A percentile compares a stretch with the other conserved stretches of the same genome.
Evolutionary conservation across 1,140 invertebrate genomes (phyloP).

Genomic region (Aphelenchoides avenae): DNA sequence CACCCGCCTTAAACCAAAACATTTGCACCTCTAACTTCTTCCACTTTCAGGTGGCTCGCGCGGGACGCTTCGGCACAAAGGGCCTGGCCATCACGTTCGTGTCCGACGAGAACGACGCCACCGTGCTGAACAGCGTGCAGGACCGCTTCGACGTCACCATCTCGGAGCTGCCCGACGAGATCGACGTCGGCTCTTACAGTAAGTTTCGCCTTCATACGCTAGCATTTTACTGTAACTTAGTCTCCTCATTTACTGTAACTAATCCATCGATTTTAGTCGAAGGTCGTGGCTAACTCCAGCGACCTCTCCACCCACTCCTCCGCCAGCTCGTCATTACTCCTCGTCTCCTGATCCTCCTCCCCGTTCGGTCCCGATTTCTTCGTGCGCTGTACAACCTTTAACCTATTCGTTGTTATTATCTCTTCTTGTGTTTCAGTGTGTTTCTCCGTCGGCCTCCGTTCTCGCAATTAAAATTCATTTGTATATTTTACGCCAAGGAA

Average conservation of each 20-base stretch:
- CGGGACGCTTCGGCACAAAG: conserved; percentile 67
- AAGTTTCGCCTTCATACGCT: conserved; percentile 42
- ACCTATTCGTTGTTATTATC: no score
- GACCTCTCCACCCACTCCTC: no score
- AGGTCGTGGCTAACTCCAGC: not conserved
- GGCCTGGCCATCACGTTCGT: conserved; percentile 94
- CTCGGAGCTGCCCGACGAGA: conserved; percentile 91
- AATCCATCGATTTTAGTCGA: not conserved
- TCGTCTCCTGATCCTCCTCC: no score
- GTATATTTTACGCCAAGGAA: no score
- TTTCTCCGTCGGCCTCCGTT: no score
- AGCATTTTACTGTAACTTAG: not conserved
- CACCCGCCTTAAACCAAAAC: no score
- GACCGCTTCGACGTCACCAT: conserved; percentile 97
- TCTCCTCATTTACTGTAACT: not conserved
- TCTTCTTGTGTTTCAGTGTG: no score
- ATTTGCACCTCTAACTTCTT: conserved; percentile 99
- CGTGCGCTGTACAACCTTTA: no score
- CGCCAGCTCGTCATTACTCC: no score
- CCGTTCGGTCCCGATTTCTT: no score
- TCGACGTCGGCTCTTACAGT: conserved; percentile 90
- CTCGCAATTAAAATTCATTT: no score
- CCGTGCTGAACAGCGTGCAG: conserved; percentile 94
- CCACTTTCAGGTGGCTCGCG: conserved; percentile 72
- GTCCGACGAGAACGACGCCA: conserved; percentile 91